A percentile compares a stretch with the other conserved stretches of the same genome.
Conservation (phyloP, 1,140 invertebrate species). For the Pogonomyrmex californicus region DNA sequence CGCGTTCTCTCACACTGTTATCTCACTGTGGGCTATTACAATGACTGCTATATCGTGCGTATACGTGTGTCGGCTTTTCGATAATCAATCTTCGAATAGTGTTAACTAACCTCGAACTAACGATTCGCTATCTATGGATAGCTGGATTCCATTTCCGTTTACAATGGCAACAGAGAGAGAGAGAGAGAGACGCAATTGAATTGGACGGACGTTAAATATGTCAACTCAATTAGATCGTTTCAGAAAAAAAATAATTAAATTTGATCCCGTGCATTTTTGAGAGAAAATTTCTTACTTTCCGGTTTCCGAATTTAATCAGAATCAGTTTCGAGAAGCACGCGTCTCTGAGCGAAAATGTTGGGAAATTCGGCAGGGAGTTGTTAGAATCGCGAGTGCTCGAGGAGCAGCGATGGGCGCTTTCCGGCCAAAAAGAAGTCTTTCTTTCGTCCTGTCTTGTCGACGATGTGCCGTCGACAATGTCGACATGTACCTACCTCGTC, state of each 20-base stretch:
- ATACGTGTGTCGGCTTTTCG: background rate
- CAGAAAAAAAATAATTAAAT: background rate
- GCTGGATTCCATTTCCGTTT: conserved; percentile 15
- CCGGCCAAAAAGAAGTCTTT: conserved; percentile 22
- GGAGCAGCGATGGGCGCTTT: conserved; percentile 5
- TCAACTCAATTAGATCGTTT: background rate
- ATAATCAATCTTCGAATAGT: conserved; percentile 39
- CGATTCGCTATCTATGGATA: background rate
- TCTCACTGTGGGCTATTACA: background rate
- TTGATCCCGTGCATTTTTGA: background rate
- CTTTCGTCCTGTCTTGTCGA: conserved; percentile 34
- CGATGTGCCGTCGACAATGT: background rate
- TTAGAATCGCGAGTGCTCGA: conserved; percentile 19
- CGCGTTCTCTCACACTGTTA: background rate
- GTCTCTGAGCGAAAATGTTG: background rate
- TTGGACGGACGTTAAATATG: background rate
- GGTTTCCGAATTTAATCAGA: background rate
- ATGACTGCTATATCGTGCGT: background rate
- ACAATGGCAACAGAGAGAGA: background rate
- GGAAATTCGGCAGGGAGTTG: background rate
- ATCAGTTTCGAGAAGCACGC: background rate
- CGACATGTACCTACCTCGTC: conserved; percentile 32
- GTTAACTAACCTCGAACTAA: conserved; percentile 26
- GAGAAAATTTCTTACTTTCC: background rate
- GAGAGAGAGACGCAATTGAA: conserved; percentile 22